Evolutionary conservation across 2,113 vertebrate genomes (phyloP).

Genomic region (Plestiodon gilberti): DNA sequence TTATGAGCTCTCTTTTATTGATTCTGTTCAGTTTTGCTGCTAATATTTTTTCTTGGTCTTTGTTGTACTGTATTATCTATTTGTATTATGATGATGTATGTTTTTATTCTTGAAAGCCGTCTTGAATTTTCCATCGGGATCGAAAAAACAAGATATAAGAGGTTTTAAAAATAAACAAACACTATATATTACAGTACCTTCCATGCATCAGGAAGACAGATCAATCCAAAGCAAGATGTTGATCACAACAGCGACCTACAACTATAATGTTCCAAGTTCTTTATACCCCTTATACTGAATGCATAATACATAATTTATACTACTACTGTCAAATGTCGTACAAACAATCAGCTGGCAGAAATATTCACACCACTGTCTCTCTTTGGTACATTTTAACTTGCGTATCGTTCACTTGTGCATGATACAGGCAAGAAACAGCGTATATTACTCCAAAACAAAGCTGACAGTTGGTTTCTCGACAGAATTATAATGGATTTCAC

Average conservation of each 20-base stretch:
- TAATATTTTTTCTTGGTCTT: too few species aligned
- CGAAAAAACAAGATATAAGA: too few species aligned
- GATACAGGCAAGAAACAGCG: not conserved
- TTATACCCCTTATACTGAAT: not conserved
- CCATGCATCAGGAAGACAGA: not conserved
- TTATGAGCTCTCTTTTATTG: too few species aligned
- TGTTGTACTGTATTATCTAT: too few species aligned
- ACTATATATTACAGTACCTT: not conserved
- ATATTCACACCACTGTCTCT: not conserved
- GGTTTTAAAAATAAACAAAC: too few species aligned
- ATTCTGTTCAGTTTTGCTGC: too few species aligned
- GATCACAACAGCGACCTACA: not conserved
- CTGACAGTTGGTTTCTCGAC: too few species aligned
- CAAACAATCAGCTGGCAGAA: not conserved
- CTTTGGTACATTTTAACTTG: not conserved
- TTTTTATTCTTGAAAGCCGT: too few species aligned
- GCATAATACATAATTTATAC: not conserved
- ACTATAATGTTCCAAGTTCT: not conserved
- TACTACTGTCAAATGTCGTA: not conserved
- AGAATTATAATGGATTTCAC: not conserved
- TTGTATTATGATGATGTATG: too few species aligned
- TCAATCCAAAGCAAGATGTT: not conserved
- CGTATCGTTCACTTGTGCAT: not conserved
- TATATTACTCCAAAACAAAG: not conserved
- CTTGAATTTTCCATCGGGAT: too few species aligned